These are phyloP conservation scores for Pollimyrus isidori DNA, from an alignment of 2,113 vertebrate genomes.

Conservation along the genomic window DNA sequence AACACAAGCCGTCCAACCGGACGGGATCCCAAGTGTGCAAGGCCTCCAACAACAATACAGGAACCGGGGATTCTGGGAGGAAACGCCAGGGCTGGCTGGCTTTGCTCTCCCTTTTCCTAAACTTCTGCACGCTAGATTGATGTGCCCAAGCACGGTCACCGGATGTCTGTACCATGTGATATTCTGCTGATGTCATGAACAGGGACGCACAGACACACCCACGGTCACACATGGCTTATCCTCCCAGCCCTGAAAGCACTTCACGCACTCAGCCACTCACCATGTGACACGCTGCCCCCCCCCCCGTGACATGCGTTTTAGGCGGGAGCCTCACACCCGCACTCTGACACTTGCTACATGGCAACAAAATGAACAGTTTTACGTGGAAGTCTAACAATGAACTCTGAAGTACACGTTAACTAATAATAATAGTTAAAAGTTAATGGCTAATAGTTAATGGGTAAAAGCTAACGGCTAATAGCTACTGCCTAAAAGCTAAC, in stretches of 20 bases:
- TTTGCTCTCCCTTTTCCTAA: slow-evolving; percentile 22
- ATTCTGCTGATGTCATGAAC: not conserved
- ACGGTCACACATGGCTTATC: slow-evolving; percentile 13
- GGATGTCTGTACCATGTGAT: not conserved
- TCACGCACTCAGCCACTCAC: not conserved
- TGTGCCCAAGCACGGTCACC: not conserved
- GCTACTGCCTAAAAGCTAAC: not conserved
- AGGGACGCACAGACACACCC: not conserved
- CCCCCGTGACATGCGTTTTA: not conserved
- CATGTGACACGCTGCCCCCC: not conserved
- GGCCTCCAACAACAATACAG: slow-evolving; percentile 47
- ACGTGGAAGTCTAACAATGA: not conserved
- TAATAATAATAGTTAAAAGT: not conserved
- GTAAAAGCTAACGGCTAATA: not conserved
- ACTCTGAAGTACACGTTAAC: not conserved
- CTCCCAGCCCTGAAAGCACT: not conserved
- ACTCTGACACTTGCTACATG: not conserved
- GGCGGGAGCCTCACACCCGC: not conserved
- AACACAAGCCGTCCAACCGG: slow-evolving; percentile 36
- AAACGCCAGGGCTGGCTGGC: not conserved
- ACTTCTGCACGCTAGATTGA: not conserved
- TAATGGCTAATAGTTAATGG: not conserved
- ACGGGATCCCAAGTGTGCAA: slow-evolving; percentile 33
- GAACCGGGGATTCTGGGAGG: slow-evolving; percentile 35
- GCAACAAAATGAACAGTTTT: not conserved